These are phyloP conservation scores for Pseudorhombus dupliciocellatus DNA, from an alignment of 2,113 vertebrate genomes.

Conservation along the genomic window DNA sequence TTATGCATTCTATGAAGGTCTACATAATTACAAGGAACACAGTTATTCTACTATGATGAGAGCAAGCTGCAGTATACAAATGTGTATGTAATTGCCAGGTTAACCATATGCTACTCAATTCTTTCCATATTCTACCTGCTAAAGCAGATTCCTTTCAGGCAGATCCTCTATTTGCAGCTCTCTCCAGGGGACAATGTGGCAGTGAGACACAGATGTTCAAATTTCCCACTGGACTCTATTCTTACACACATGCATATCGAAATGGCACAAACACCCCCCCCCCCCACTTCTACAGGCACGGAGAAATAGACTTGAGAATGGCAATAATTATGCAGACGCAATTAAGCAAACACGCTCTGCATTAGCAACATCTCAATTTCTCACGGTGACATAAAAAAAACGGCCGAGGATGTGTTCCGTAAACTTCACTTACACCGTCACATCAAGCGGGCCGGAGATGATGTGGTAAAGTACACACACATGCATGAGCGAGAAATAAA, in stretches of 20 bases:
- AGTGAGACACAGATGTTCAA: slow-evolving; percentile 68
- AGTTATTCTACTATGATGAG: slow-evolving; percentile 34
- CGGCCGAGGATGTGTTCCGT: not conserved
- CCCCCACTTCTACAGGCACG: not conserved
- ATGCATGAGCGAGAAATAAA: slow-evolving; percentile 8
- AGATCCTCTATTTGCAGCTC: slow-evolving; percentile 62
- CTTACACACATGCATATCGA: slow-evolving; percentile 49
- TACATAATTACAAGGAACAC: slow-evolving; percentile 5
- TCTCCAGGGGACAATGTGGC: slow-evolving; percentile 54
- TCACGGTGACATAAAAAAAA: slow-evolving; percentile 30
- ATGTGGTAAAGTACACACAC: not conserved
- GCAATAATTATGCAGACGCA: slow-evolving; percentile 51
- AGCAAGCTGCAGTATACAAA: slow-evolving; percentile 13
- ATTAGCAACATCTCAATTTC: slow-evolving; percentile 47
- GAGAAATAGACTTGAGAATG: slow-evolving; percentile 47
- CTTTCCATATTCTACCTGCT: slow-evolving; percentile 31
- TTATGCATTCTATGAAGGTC: not conserved
- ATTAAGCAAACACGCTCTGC: slow-evolving; percentile 59
- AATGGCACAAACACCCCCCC: slow-evolving; percentile 45
- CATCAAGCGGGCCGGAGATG: not conserved
- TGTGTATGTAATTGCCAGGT: slow-evolving; percentile 45
- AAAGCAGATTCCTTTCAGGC: slow-evolving; percentile 45
- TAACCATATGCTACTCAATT: slow-evolving; percentile 39
- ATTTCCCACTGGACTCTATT: slow-evolving; percentile 66
- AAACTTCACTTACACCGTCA: slow-evolving; percentile 5